Evolutionary conservation across 2,888 invertebrate genomes (phyloP), one percentile per base, ranked within the genome.

Genomic region (Acleris cristana): DNA sequence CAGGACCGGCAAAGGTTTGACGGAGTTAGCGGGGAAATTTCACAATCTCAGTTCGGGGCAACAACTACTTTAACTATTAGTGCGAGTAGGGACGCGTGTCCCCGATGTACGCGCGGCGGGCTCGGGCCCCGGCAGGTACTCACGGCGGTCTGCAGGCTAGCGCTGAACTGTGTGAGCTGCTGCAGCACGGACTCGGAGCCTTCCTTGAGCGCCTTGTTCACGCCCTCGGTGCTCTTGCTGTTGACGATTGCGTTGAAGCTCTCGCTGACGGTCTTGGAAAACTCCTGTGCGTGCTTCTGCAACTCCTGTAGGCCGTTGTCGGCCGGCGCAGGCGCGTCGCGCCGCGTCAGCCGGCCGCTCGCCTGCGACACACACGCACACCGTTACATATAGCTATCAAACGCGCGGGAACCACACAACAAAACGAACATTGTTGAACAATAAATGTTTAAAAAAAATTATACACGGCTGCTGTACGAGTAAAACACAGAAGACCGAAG

Each of bases 221-320:
- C 48, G 21, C 88, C 84, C 77, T 89, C 78, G 26, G 88, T 80
- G 82, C 85, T 86, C 82, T 89, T 85, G 65, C 89, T 88, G 82
- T 79, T 83, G 74, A 74, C 69, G 66, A 91, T 64, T 7, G 83
- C 57, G 73, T 79, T 81, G 57, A 87, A 61, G 73, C 86, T 83
- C 66, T 89, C 87, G 26, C 63, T 69, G 77, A 91, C 75, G 2
- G 82, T 81, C 81, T 90, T 89, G 73, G 79, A 78, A 79, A 91
- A 83, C 70, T 86, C 87, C 0, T 69, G 68, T 19, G 86, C 87
- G 73, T 89, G 84, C 79, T 88, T 86, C 79, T 86, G 74, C 26
- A 90, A 8, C n/a, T 89, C 88, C 54, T 85, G 75, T 69, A 86
- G 69, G 34, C 12, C 3, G 14, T 12, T 34, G 34, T 34, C 14